These are phyloP conservation scores for Eupelmus urozonus DNA, from an alignment of 2,888 invertebrate genomes.

Conservation along the genomic window DNA sequence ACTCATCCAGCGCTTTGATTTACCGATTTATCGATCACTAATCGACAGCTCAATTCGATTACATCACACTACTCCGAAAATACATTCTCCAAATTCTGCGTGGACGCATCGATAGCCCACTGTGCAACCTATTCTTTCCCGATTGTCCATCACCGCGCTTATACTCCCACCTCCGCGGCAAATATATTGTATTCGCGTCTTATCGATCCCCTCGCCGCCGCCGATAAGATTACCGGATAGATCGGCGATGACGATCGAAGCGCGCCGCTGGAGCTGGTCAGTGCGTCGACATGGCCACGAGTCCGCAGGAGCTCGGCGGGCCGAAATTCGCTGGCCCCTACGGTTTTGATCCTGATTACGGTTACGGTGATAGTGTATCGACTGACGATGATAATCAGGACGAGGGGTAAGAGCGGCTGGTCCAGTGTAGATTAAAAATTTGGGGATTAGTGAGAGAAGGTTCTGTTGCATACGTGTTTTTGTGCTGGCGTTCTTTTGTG, in stretches of 20 bases:
- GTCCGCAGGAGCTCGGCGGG: background rate
- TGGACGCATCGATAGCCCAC: no score
- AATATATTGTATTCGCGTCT: background rate
- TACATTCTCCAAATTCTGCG: no score
- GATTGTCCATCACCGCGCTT: background rate
- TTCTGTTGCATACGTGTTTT: no score
- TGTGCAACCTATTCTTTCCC: background rate
- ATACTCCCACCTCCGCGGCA: background rate
- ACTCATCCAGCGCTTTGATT: no score
- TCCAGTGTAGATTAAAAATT: no score
- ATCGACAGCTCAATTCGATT: no score
- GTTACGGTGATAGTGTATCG: constrained; percentile 27
- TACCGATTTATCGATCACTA: no score
- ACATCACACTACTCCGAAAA: no score
- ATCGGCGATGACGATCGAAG: background rate
- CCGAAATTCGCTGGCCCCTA: constrained; percentile 2
- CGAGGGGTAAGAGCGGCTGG: constrained; percentile 28
- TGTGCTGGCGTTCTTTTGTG: no score
- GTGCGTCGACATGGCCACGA: background rate
- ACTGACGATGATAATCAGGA: constrained; percentile 16
- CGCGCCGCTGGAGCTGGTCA: background rate
- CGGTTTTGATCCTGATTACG: constrained; percentile 29
- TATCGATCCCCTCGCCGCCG: background rate
- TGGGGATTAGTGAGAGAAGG: no score
- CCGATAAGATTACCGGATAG: background rate